Conservation (phyloP, 2,113 vertebrate species). For the Peromyscus californicus region DNA sequence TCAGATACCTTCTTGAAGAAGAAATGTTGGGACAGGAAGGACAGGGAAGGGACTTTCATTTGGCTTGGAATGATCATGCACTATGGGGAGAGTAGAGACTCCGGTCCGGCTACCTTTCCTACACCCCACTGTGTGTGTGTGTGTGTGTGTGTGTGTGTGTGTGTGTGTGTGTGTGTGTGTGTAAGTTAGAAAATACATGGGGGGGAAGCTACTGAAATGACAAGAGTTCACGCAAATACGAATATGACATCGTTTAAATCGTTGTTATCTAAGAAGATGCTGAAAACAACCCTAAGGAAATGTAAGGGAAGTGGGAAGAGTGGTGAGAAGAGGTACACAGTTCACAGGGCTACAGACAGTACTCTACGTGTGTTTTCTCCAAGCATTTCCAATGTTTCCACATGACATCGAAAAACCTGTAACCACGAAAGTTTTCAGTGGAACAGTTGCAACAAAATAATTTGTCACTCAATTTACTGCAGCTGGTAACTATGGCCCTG, state of each 20-base stretch:
- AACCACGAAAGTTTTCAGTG: not conserved
- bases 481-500: not conserved
- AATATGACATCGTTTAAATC: not conserved
- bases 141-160: not conserved
- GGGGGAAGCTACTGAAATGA: not conserved
- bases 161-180: not conserved
- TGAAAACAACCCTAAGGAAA: not conserved
- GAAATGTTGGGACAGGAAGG: not conserved
- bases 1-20: not conserved
- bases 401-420: not conserved
- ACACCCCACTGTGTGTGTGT: not conserved
- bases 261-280: not conserved
- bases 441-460: slow-evolving; percentile 10
- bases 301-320: not conserved
- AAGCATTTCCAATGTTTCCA: not conserved
- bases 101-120: not conserved
- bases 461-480: not conserved
- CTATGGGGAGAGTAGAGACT: not conserved
- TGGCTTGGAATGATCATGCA: not conserved
- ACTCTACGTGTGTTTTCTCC: not conserved
- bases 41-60: not conserved
- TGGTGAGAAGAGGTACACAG: not conserved
- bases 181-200: not conserved
- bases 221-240: slow-evolving; percentile 8
- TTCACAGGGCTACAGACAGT: not conserved